Evolutionary conservation across 2,113 vertebrate species (phyloP).

Genomic region (Pteruthius melanotis): DNA sequence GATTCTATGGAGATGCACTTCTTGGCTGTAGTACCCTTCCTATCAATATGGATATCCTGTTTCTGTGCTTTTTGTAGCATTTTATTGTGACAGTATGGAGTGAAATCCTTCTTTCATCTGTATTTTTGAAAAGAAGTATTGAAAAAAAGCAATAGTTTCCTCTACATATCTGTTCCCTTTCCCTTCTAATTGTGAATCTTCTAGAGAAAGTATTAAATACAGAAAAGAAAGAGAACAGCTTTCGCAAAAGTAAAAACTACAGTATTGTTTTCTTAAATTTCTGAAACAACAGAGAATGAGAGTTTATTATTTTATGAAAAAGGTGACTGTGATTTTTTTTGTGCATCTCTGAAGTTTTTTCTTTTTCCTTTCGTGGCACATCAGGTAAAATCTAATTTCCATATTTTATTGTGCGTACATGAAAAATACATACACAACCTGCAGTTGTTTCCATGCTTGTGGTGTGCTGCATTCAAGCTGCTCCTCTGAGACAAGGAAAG

Average conservation of each 20-base stretch:
- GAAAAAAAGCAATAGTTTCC: neutral
- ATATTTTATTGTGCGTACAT: neutral
- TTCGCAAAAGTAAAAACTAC: neutral
- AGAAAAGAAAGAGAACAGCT: neutral
- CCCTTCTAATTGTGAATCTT: neutral
- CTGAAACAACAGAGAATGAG: neutral
- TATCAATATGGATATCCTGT: neutral
- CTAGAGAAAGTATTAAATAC: neutral
- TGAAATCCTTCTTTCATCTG: neutral
- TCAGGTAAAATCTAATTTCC: slow-evolving; percentile 34
- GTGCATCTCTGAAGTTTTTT: neutral
- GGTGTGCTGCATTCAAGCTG: neutral
- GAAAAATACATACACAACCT: slow-evolving; percentile 44
- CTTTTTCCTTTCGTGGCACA: neutral
- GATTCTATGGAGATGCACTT: neutral
- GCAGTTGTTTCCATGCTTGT: slow-evolving; percentile 6
- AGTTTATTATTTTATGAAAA: neutral
- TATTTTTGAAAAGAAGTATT: neutral
- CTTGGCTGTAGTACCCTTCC: neutral
- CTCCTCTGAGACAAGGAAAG: slow-evolving; percentile 21
- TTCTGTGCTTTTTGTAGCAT: neutral
- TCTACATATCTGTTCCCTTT: neutral
- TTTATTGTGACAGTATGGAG: neutral
- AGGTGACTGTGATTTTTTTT: neutral
- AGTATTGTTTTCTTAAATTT: neutral